phyloP scores from a whole-genome alignment of 1,140 invertebrate genomes.

The Pseudomyrmex sp. region DNA sequence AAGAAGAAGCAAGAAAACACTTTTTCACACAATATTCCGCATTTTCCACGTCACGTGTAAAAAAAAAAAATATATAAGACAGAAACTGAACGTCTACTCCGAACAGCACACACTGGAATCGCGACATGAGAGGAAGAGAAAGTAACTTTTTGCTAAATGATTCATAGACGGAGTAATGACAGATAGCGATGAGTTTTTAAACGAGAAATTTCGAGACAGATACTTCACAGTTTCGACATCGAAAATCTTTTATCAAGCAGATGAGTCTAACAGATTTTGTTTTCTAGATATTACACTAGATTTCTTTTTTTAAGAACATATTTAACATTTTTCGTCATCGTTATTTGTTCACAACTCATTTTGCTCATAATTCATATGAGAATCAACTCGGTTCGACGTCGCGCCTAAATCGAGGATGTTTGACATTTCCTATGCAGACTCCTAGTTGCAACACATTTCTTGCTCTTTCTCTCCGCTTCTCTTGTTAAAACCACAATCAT shows the following conservation, averaged over 20 bases:
- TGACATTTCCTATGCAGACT: not conserved
- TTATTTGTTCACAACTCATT: too few relatives aligned
- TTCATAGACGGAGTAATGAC: slow-evolving; percentile 1
- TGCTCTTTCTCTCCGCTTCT: not conserved
- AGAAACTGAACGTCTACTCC: not conserved
- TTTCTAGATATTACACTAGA: too few relatives aligned
- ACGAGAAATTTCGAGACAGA: too few relatives aligned
- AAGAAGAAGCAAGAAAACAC: not conserved
- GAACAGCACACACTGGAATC: not conserved
- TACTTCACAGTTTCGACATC: too few relatives aligned
- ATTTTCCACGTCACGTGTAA: not conserved
- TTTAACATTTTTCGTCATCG: too few relatives aligned
- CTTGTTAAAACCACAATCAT: not conserved
- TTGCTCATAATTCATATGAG: not conserved
- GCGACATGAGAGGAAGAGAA: slow-evolving; percentile 17
- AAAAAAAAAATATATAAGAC: not conserved
- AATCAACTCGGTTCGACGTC: slow-evolving; percentile 8
- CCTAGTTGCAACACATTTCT: not conserved
- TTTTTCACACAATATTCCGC: not conserved
- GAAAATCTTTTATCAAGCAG: too few relatives aligned
- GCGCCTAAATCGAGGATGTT: not conserved
- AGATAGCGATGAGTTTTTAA: not conserved
- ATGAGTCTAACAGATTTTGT: too few relatives aligned
- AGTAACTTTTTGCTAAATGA: slow-evolving; percentile 14
- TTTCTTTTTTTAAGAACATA: too few relatives aligned